Conservation (phyloP, 2,888 invertebrate species). For the Caenorhabditis sp. region DNA sequence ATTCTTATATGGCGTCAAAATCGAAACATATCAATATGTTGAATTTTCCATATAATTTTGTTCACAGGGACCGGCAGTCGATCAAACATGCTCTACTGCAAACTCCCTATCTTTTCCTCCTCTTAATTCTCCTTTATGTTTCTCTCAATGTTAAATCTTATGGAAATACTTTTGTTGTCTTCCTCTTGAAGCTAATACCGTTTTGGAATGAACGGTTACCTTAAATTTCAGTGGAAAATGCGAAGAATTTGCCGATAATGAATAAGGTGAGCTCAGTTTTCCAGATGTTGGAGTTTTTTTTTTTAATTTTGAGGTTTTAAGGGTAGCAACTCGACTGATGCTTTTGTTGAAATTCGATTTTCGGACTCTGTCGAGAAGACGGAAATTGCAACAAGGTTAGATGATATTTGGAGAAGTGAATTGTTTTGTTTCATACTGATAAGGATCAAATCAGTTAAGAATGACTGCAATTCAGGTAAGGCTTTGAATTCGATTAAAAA, state of each 20-base stretch:
- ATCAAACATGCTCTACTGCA: too few relatives aligned
- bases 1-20: neutral
- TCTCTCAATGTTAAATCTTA: neutral
- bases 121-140: neutral
- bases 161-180: neutral
- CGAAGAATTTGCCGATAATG: slow-evolving; percentile 56
- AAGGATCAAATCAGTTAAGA: slow-evolving; percentile 98
- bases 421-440: slow-evolving; percentile 96
- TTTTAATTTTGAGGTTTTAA: slow-evolving; percentile 7
- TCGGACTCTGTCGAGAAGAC: slow-evolving; percentile 50
- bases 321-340: slow-evolving; percentile 56
- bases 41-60: neutral
- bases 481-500: neutral
- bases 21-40: neutral
- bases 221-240: slow-evolving; percentile 44
- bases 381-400: slow-evolving; percentile 74
- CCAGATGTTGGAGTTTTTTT: neutral
- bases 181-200: slow-evolving; percentile 48
- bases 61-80: too few relatives aligned
- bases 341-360: slow-evolving; percentile 74
- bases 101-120: neutral
- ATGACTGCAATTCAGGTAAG: slow-evolving; percentile 71
- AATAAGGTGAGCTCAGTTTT: slow-evolving; percentile 53
- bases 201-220: slow-evolving; percentile 52
- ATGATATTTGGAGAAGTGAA: slow-evolving; percentile 96